Conservation (phyloP, 2,797 vertebrate genomes). For the Fistularia tabacaria region DNA sequence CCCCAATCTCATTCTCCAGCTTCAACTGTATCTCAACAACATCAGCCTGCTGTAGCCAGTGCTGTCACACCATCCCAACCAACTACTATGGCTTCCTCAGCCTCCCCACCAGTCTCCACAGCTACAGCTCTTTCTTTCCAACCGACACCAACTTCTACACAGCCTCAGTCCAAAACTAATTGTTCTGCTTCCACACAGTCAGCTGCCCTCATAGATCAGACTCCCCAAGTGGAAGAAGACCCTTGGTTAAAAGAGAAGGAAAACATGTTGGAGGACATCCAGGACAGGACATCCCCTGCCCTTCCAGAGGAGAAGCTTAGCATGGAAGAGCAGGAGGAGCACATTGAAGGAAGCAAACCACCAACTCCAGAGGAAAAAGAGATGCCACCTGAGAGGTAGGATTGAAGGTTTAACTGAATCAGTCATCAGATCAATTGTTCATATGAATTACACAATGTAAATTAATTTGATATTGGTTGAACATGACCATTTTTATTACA, state of each 20-base stretch:
- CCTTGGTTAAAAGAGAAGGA: slow-evolving; percentile 55
- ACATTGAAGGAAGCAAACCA: slow-evolving; percentile 50
- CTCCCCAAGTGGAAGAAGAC: slow-evolving; percentile 55
- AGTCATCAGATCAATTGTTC: too few species aligned
- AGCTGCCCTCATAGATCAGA: slow-evolving; percentile 34
- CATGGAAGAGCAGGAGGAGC: slow-evolving; percentile 51
- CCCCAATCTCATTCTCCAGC: slow-evolving; percentile 60
- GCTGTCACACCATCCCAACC: slow-evolving; percentile 55
- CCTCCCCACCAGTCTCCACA: slow-evolving; percentile 39
- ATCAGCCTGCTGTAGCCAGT: slow-evolving; percentile 31
- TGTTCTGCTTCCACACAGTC: slow-evolving; percentile 27
- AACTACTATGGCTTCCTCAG: slow-evolving; percentile 33
- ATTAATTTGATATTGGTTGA: too few species aligned
- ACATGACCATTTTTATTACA: too few species aligned
- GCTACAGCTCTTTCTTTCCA: slow-evolving; percentile 43
- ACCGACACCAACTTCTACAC: slow-evolving; percentile 30
- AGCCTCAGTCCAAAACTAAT: slow-evolving; percentile 37
- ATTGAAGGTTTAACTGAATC: too few species aligned
- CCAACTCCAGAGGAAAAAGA: slow-evolving; percentile 62
- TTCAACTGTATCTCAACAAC: slow-evolving; percentile 37
- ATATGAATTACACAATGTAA: too few species aligned
- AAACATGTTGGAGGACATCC: slow-evolving; percentile 46
- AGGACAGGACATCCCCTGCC: slow-evolving; percentile 33
- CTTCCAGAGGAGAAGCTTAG: slow-evolving; percentile 51
- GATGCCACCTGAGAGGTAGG: slow-evolving; percentile 67